Conservation (phyloP, 2,113 vertebrate genomes). For the Anser cygnoides region DNA sequence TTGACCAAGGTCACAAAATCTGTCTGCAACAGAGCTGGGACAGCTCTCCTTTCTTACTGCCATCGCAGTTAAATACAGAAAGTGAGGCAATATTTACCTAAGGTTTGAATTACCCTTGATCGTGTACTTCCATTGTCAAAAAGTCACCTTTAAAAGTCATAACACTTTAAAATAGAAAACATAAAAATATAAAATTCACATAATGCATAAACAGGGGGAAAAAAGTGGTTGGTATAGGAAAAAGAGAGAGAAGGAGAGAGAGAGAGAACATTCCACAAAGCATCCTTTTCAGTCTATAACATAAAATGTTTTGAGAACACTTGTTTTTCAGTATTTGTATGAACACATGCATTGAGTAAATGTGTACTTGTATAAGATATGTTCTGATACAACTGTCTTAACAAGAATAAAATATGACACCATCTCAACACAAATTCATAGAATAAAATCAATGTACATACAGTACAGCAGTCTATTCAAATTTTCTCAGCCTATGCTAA, state of each 20-base stretch:
- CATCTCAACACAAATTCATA: not conserved
- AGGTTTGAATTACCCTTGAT: not conserved
- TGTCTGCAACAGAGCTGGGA: not conserved
- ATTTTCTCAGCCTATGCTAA: not conserved
- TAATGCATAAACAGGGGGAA: not conserved
- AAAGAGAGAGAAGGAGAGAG: not conserved
- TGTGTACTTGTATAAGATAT: not conserved
- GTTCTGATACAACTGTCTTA: constrained; percentile 3
- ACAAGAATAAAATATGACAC: not conserved
- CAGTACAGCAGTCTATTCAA: not conserved
- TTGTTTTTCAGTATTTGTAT: not conserved
- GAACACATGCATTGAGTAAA: not conserved
- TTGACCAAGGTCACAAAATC: constrained; percentile 45
- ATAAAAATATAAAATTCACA: not conserved
- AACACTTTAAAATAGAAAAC: not conserved
- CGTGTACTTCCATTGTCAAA: not conserved
- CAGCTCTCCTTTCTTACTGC: not conserved
- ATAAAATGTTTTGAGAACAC: not conserved
- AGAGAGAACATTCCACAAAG: not conserved
- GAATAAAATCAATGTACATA: not conserved
- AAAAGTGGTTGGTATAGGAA: not conserved
- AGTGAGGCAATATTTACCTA: not conserved
- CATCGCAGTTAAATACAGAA: not conserved
- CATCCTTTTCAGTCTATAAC: not conserved
- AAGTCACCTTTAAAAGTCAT: not conserved